Evolutionary conservation across 2,113 vertebrate species (phyloP).

Genomic region (Opisthocomus hoazin): DNA sequence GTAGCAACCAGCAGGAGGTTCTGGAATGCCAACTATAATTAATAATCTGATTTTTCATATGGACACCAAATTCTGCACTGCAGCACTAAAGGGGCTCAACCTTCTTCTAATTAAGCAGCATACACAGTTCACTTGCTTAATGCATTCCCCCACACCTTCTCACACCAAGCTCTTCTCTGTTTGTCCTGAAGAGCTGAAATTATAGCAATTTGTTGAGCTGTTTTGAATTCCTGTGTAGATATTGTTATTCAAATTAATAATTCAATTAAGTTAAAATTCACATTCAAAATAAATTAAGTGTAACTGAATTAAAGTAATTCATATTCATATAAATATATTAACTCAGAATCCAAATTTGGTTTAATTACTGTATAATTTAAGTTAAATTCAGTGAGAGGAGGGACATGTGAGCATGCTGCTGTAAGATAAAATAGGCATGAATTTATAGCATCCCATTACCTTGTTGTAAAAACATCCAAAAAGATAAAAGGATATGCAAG

Average conservation of each 20-base stretch:
- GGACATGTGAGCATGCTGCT: not conserved
- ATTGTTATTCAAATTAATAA: conserved; percentile 39
- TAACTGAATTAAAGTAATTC: conserved; percentile 1
- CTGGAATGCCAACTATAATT: conserved; percentile 42
- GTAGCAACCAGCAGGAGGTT: conserved; percentile 27
- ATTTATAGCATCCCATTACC: not conserved
- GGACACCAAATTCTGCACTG: not conserved
- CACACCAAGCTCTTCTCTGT: not conserved
- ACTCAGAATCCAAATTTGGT: not conserved
- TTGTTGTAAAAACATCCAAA: not conserved
- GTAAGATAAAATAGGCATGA: not conserved
- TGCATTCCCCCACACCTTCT: not conserved
- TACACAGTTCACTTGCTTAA: conserved; percentile 18
- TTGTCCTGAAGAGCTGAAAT: not conserved
- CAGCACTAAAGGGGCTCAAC: not conserved
- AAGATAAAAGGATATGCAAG: not conserved
- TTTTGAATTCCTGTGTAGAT: not conserved
- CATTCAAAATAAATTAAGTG: conserved; percentile 18
- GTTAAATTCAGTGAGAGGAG: not conserved
- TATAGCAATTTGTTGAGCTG: not conserved
- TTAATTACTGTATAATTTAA: conserved; percentile 7
- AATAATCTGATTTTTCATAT: conserved; percentile 49
- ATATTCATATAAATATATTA: not conserved
- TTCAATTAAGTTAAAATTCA: not conserved
- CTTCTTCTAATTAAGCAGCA: conserved; percentile 14